A percentile compares a stretch with the other conserved stretches of the same genome.
These are phyloP conservation scores for Eupithecia tripunctaria DNA, from an alignment of 2,888 invertebrate species.

Conservation along the genomic window DNA sequence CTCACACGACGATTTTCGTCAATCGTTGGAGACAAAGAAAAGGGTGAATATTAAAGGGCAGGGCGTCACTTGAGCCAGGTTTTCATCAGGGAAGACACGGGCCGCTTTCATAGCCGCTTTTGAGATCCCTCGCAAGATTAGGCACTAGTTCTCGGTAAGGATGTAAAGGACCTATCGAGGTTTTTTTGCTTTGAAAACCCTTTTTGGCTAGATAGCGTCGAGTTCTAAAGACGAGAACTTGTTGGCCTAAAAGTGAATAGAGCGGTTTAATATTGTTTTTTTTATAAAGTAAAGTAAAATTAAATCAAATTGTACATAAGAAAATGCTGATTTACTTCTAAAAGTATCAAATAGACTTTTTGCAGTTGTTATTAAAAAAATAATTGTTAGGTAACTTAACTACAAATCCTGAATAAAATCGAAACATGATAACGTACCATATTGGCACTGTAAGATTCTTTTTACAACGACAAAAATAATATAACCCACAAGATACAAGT, in stretches of 20 bases:
- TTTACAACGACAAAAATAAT: background rate
- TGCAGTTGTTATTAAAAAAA: background rate
- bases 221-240: background rate
- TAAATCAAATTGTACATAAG: background rate
- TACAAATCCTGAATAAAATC: background rate
- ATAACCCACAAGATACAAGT: background rate
- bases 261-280: background rate
- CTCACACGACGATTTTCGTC: constrained; percentile 75
- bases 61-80: constrained; percentile 74
- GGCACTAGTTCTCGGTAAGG: constrained; percentile 75
- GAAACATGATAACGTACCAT: background rate
- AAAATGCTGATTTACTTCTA: background rate
- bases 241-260: background rate
- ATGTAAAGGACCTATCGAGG: constrained; percentile 53
- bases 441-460: background rate
- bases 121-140: constrained; percentile 82
- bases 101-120: constrained; percentile 78
- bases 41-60: constrained; percentile 80
- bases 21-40: constrained; percentile 77
- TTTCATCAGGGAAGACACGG: constrained; percentile 80
- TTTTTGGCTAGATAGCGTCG: constrained; percentile 14
- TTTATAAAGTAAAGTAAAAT: background rate
- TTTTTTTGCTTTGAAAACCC: constrained; percentile 24
- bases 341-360: background rate
- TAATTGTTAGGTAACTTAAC: background rate